A percentile compares a stretch with the other conserved stretches of the same genome.
These are phyloP conservation scores for Protobothrops mucrosquamatus DNA, from an alignment of 2,113 vertebrate species.

Conservation along the genomic window DNA sequence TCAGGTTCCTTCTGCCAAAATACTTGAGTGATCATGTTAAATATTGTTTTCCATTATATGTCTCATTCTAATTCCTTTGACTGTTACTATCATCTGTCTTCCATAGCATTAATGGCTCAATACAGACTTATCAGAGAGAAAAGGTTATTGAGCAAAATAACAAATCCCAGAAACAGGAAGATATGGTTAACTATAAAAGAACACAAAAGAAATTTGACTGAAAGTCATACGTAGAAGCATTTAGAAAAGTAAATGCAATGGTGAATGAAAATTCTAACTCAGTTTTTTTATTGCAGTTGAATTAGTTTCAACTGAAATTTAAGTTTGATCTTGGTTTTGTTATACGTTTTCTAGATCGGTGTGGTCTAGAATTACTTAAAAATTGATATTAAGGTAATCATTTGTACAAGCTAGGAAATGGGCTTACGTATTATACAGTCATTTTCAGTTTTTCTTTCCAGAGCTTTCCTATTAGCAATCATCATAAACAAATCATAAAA, in stretches of 20 bases:
- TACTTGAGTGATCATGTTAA: slow-evolving; percentile 48
- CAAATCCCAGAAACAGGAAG: neutral
- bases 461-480: neutral
- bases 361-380: neutral
- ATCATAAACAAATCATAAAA: neutral
- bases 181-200: neutral
- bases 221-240: neutral
- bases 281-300: slow-evolving; percentile 3
- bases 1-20: slow-evolving; percentile 26
- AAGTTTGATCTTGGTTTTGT: slow-evolving; percentile 14
- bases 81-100: slow-evolving; percentile 42
- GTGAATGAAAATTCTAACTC: neutral
- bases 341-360: neutral
- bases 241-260: neutral
- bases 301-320: slow-evolving; percentile 27
- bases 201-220: neutral
- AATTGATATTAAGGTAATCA: neutral
- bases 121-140: slow-evolving; percentile 43
- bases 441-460: neutral
- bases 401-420: neutral
- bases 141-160: slow-evolving; percentile 22
- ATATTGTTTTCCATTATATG: slow-evolving; percentile 51
- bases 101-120: slow-evolving; percentile 34
- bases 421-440: neutral
- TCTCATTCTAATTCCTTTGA: slow-evolving; percentile 45